Evolutionary conservation across 2,888 invertebrate species (phyloP).

Genomic region (Philopedon plagiatum): DNA sequence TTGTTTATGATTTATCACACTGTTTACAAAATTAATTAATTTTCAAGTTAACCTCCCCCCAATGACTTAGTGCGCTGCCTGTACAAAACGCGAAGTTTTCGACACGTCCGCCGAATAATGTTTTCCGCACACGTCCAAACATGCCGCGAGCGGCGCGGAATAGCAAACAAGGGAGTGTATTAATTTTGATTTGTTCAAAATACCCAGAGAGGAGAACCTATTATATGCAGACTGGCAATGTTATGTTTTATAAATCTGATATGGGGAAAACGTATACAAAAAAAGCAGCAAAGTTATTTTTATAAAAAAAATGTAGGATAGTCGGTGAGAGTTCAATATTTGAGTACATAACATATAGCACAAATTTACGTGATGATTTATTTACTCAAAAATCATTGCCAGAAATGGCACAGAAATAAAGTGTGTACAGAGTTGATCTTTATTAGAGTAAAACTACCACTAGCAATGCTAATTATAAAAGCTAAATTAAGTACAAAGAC

Average conservation of each 20-base stretch:
- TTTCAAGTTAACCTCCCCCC: conserved; percentile 29
- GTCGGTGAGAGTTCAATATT: too few relatives aligned
- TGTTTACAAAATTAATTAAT: conserved; percentile 38
- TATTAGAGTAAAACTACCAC: too few relatives aligned
- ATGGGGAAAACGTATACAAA: background rate
- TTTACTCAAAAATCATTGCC: too few relatives aligned
- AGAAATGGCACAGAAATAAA: too few relatives aligned
- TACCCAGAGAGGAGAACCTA: conserved; percentile 41
- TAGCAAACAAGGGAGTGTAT: conserved; percentile 49
- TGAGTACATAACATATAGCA: too few relatives aligned
- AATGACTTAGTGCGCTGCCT: conserved; percentile 24
- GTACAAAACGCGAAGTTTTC: conserved; percentile 41
- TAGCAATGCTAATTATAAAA: too few relatives aligned
- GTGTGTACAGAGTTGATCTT: too few relatives aligned
- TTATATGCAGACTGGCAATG: conserved; percentile 39
- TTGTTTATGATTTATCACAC: background rate
- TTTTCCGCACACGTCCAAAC: conserved; percentile 47
- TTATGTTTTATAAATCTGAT: conserved; percentile 31
- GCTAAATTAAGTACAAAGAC: too few relatives aligned
- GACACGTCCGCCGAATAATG: conserved; percentile 40
- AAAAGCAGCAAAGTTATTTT: too few relatives aligned
- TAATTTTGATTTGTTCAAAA: conserved; percentile 51
- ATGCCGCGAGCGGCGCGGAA: conserved; percentile 44
- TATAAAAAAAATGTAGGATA: too few relatives aligned
- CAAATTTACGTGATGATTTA: too few relatives aligned